Evolutionary conservation across 2,113 vertebrate genomes (phyloP).

Genomic region (Triplophysa tibetana): DNA sequence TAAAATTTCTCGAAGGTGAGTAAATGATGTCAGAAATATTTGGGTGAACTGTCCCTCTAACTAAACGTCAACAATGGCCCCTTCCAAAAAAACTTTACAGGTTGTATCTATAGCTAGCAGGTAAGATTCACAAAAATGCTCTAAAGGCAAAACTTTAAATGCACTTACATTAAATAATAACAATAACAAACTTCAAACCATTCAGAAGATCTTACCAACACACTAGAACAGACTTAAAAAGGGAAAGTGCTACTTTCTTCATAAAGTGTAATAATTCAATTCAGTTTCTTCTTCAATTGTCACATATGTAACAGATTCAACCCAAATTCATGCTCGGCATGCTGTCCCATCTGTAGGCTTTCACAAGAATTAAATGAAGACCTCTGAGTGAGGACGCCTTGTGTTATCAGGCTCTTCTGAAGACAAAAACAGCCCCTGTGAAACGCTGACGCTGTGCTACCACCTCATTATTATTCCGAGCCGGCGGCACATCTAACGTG

Average conservation of each 20-base stretch:
- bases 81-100: no score
- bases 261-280: neutral
- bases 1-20: no score
- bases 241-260: conserved; percentile 1
- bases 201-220: conserved; percentile 1
- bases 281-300: neutral
- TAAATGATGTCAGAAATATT: no score
- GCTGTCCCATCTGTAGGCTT: conserved; percentile 16
- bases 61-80: no score
- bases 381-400: neutral
- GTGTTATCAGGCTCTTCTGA: conserved; percentile 24
- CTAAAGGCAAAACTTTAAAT: no score
- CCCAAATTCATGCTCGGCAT: neutral
- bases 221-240: conserved; percentile 5
- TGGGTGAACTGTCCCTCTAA: no score
- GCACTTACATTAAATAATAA: no score
- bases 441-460: conserved; percentile 49
- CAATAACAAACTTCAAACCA: neutral
- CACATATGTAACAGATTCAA: neutral
- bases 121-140: no score
- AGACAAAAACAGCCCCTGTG: neutral
- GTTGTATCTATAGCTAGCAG: no score
- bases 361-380: conserved; percentile 11
- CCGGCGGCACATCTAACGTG: neutral
- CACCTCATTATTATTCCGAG: conserved; percentile 44